Base-by-base conservation (phyloP, 2,888 invertebrate species). In the Tubulanus polymorphus region DNA sequence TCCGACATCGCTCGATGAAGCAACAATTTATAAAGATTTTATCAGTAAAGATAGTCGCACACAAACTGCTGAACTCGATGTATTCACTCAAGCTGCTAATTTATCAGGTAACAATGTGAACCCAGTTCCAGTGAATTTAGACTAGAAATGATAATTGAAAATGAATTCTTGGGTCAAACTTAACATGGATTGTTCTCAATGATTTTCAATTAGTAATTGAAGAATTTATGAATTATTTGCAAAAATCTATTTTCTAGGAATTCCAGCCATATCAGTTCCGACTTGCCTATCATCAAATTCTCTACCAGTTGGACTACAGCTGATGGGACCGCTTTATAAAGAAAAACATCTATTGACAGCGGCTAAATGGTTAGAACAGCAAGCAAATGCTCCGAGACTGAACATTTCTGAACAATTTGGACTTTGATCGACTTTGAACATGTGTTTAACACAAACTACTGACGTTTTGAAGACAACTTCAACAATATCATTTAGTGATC, bases 21-120 rank as follows among this genome's bases (percentile, higher is more conserved):
- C 99, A 0, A 93, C 93, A 0, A 78, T 82, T 0, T 89, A 87
- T 74, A 84, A 83, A n/a, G 88, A 91, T 60, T 96, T 93, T 78
- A 80, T 84, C 0, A 56, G 73, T 47, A 85, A 86, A 62, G 88
- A 91, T 66, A 93, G 92, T 73, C 83, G 93, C 52, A 90, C 91
- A 69, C 90, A 93, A 71, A 90, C 91, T 76, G 88, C 90, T 0
- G 82, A 88, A 45, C 91, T 93, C 74, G 99, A 99, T 81, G 92
- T 87, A 74, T 97, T 92, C 73, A 97, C 97, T 0, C 94, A 94
- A 72, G 90, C 97, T 0, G 91, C 91, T 0, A 99, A 99, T 76
- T 89, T 99, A 90, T 93, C 96, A 35, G 97, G 97, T 76, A 51
- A 80, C 23, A 10, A 32, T 49, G 5, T 20, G 46, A n/a, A 32